Percentiles rank a stretch among this genome's conserved stretches.
Evolutionary conservation across 92 coral and sea anemone genomes (phyloP).

Genomic region (Ricordea florida): DNA sequence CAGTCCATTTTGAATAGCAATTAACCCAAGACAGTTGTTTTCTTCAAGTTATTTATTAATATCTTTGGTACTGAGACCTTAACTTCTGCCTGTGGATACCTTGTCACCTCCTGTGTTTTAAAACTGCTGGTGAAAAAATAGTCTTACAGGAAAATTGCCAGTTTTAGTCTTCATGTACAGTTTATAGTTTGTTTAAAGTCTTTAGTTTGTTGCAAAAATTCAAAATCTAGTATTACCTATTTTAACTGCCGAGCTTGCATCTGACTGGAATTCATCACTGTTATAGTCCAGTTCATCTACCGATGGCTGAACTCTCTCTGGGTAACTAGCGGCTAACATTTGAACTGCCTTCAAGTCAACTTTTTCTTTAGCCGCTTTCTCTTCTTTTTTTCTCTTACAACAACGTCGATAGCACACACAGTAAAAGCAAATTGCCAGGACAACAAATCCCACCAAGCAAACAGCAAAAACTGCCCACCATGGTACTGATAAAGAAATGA

Average conservation of each 20-base stretch:
- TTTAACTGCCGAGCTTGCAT: conserved; percentile 83
- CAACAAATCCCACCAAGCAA: conserved; percentile 59
- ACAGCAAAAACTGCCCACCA: conserved; percentile 85
- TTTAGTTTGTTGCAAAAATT: neutral
- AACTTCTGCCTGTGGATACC: too few species aligned
- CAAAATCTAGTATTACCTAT: conserved; percentile 61
- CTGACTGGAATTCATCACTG: conserved; percentile 92
- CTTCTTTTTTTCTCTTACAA: conserved; percentile 84
- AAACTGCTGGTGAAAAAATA: too few species aligned
- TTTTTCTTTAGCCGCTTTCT: conserved; percentile 76
- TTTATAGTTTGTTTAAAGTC: neutral
- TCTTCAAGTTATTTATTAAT: too few species aligned
- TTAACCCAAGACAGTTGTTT: too few species aligned
- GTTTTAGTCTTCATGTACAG: too few species aligned
- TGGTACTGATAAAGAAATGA: conserved; percentile 74
- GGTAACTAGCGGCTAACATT: conserved; percentile 91
- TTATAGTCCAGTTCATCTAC: conserved; percentile 95
- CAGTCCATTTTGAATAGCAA: too few species aligned
- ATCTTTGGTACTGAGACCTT: too few species aligned
- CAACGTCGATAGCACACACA: conserved; percentile 91
- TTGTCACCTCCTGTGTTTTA: too few species aligned
- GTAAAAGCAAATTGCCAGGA: conserved; percentile 62
- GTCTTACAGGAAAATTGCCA: too few species aligned
- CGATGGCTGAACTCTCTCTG: conserved; percentile 97
- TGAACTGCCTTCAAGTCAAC: conserved; percentile 88